phyloP scores from a whole-genome alignment of 2,888 invertebrate species.

The Drosophila nr. perissopoda region DNA sequence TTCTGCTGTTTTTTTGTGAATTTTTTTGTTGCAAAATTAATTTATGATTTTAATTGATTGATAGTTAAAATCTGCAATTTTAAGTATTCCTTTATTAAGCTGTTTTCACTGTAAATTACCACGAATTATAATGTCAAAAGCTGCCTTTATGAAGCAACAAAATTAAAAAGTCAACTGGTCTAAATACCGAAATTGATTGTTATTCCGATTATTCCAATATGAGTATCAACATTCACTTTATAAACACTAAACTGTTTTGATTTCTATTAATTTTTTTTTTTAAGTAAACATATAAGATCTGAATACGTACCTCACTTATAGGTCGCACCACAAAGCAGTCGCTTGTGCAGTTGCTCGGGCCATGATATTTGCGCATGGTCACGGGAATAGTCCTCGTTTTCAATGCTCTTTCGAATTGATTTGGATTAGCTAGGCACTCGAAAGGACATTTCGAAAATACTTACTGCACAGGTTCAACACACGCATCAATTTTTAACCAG shows the following conservation, averaged over 20 bases:
- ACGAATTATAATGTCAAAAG: not conserved
- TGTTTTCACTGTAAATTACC: not conserved
- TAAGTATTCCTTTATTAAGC: not conserved
- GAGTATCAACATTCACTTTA: not conserved
- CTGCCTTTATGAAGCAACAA: not conserved
- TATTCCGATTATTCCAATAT: not conserved
- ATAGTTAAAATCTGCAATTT: not conserved
- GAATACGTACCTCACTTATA: conserved; percentile 69
- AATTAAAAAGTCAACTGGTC: not conserved
- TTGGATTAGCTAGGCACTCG: not conserved
- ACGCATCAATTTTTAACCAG: conserved; percentile 47
- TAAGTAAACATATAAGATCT: not conserved
- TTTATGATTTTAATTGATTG: not conserved
- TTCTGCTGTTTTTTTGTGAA: not conserved
- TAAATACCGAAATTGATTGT: not conserved
- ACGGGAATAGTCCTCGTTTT: conserved; percentile 77
- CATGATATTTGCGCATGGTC: conserved; percentile 77
- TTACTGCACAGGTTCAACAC: conserved; percentile 80
- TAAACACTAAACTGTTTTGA: not conserved
- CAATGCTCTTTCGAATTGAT: conserved; percentile 56
- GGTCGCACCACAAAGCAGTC: conserved; percentile 76
- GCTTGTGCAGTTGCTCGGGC: conserved; percentile 55
- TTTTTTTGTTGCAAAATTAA: not conserved
- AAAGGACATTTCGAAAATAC: conserved; percentile 33
- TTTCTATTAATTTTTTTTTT: not conserved